Conservation (phyloP, 2,797 vertebrate genomes). For the Lithobates pipiens region DNA sequence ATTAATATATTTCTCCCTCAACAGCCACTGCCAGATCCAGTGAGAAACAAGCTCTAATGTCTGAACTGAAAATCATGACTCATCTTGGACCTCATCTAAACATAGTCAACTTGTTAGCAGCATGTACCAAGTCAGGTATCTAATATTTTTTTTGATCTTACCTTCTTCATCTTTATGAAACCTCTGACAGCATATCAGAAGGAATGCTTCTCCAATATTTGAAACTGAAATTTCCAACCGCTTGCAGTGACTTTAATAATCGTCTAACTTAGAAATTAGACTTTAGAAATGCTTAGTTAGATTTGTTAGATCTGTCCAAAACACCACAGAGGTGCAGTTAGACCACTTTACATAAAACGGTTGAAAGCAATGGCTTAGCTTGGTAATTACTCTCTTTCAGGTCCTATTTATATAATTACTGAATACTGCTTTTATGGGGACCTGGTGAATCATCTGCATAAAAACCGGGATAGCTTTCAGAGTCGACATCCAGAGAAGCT, state of each 20-base stretch:
- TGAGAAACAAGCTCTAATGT: constrained; percentile 98
- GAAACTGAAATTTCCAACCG: neutral
- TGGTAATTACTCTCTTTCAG: constrained; percentile 70
- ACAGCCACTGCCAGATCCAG: constrained; percentile 96
- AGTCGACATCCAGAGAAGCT: constrained; percentile 87
- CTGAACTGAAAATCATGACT: constrained; percentile 99
- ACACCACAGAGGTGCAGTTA: neutral
- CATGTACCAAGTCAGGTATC: constrained; percentile 97
- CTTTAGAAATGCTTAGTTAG: neutral
- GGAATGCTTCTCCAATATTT: neutral
- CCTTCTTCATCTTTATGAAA: neutral
- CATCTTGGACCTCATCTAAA: constrained; percentile 98
- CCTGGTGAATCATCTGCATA: constrained; percentile 97
- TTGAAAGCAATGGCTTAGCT: neutral
- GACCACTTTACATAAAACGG: too few relatives aligned
- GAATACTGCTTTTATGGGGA: constrained; percentile 99
- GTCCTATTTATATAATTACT: constrained; percentile 98
- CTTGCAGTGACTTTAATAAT: neutral
- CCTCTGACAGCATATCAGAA: neutral
- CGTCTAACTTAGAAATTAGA: neutral
- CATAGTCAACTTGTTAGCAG: constrained; percentile 95
- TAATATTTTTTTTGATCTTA: neutral
- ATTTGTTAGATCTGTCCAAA: neutral
- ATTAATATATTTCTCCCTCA: constrained; percentile 49
- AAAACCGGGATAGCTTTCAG: constrained; percentile 94